Evolutionary conservation across 1,140 invertebrate genomes (phyloP).

Genomic region (Ganaspis sp.): DNA sequence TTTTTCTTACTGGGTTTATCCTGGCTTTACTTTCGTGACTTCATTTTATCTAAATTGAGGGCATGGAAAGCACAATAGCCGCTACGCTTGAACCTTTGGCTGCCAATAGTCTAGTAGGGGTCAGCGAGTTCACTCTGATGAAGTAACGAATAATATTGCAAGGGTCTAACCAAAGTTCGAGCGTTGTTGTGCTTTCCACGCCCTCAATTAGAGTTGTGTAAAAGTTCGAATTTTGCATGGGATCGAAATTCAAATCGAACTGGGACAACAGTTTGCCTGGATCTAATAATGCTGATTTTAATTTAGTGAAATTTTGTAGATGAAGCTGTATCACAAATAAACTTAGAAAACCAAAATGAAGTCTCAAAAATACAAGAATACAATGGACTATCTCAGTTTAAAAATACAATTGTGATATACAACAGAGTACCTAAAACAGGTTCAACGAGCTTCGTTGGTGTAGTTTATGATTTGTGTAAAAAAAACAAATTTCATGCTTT

Average conservation of each 20-base stretch:
- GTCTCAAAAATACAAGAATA: constrained; percentile 31
- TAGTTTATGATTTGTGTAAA: constrained; percentile 97
- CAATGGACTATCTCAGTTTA: constrained; percentile 52
- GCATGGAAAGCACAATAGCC: too few relatives aligned
- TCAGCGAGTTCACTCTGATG: too few relatives aligned
- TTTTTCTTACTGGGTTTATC: background rate
- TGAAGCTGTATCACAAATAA: constrained; percentile 59
- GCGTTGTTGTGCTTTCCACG: too few relatives aligned
- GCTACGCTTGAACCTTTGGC: too few relatives aligned
- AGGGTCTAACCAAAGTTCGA: too few relatives aligned
- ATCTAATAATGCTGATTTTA: background rate
- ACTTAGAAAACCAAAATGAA: constrained; percentile 57
- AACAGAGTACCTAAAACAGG: constrained; percentile 99
- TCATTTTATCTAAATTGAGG: too few relatives aligned
- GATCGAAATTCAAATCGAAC: too few relatives aligned
- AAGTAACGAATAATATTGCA: too few relatives aligned
- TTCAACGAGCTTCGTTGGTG: constrained; percentile 97
- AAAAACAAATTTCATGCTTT: constrained; percentile 95
- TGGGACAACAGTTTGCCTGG: background rate
- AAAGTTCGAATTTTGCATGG: too few relatives aligned
- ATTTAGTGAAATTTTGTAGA: constrained; percentile 53
- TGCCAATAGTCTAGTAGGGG: too few relatives aligned
- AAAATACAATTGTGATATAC: constrained; percentile 90
- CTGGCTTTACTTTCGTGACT: too few relatives aligned
- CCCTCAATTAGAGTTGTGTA: too few relatives aligned